A percentile compares a stretch with the other conserved stretches of the same genome.
Evolutionary conservation across 1,140 invertebrate genomes (phyloP).

Genomic region (Mya arenaria): DNA sequence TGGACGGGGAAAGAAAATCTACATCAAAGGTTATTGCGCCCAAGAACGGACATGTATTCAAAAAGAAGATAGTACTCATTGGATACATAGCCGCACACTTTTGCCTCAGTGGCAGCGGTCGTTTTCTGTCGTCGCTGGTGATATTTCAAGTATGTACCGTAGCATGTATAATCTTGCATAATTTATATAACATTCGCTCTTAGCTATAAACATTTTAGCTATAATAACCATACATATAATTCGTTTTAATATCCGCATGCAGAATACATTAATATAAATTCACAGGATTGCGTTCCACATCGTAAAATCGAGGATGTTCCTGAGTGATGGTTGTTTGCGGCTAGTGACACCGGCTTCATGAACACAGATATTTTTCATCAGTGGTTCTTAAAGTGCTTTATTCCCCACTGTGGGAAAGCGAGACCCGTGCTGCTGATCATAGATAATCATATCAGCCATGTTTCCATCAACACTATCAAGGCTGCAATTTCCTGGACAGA

Average conservation of each 20-base stretch:
- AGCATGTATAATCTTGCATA: too few relatives aligned
- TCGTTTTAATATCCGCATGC: too few relatives aligned
- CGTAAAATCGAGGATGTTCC: neutral
- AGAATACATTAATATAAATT: neutral
- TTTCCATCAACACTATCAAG: constrained; percentile 65
- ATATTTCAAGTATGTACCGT: neutral
- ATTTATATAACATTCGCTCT: too few relatives aligned
- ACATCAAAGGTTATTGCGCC: neutral
- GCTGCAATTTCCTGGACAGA: constrained; percentile 56
- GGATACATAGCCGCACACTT: neutral
- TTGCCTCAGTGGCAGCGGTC: neutral
- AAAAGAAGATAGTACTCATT: neutral
- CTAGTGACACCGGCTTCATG: neutral
- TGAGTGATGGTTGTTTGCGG: neutral
- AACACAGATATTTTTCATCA: neutral
- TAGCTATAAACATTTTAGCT: too few relatives aligned
- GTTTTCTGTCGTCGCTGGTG: neutral
- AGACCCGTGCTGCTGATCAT: constrained; percentile 43
- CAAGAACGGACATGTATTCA: neutral
- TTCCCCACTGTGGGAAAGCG: constrained; percentile 3
- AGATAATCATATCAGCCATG: constrained; percentile 77
- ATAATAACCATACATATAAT: too few relatives aligned
- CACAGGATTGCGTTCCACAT: neutral
- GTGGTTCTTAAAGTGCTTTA: neutral
- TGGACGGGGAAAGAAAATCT: neutral